phyloP scores from a whole-genome alignment of 2,888 invertebrate species.

The Galeopsomyia nigrocyanea region DNA sequence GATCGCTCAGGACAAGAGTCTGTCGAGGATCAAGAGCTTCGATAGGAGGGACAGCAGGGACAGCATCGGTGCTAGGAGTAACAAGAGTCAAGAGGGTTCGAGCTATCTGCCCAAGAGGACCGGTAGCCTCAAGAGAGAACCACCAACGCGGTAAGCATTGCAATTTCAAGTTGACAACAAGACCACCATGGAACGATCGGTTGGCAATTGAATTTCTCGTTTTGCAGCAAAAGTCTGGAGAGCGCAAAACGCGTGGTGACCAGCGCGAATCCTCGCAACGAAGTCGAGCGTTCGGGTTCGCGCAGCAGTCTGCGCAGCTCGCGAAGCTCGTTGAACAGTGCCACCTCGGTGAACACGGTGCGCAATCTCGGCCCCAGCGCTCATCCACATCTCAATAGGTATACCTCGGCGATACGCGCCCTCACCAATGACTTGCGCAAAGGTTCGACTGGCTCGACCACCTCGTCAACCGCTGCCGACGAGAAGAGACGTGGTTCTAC shows the following conservation, averaged over 20 bases:
- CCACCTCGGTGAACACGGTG: constrained; percentile 83
- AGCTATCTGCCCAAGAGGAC: constrained; percentile 64
- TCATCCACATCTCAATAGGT: constrained; percentile 70
- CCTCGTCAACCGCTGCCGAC: constrained; percentile 43
- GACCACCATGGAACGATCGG: neutral
- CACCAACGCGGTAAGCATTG: constrained; percentile 38
- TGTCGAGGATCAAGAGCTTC: constrained; percentile 40
- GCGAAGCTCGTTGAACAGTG: constrained; percentile 85
- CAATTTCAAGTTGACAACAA: too few relatives aligned
- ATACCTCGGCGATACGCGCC: constrained; percentile 70
- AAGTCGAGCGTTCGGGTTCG: constrained; percentile 84
- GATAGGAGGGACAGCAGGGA: constrained; percentile 40
- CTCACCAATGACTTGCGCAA: constrained; percentile 67
- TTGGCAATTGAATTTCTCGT: neutral
- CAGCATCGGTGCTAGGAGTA: constrained; percentile 4
- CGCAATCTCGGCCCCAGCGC: constrained; percentile 73
- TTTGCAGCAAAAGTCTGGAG: constrained; percentile 39
- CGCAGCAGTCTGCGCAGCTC: constrained; percentile 86
- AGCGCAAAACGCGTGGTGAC: constrained; percentile 23
- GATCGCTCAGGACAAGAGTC: constrained; percentile 19
- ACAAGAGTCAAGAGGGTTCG: constrained; percentile 43
- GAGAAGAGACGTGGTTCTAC: constrained; percentile 60
- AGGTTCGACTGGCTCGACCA: constrained; percentile 48
- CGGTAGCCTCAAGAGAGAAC: constrained; percentile 54
- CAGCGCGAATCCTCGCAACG: constrained; percentile 64